Base-by-base conservation (phyloP, 2,888 invertebrate species). In the Sesamia inferens region DNA sequence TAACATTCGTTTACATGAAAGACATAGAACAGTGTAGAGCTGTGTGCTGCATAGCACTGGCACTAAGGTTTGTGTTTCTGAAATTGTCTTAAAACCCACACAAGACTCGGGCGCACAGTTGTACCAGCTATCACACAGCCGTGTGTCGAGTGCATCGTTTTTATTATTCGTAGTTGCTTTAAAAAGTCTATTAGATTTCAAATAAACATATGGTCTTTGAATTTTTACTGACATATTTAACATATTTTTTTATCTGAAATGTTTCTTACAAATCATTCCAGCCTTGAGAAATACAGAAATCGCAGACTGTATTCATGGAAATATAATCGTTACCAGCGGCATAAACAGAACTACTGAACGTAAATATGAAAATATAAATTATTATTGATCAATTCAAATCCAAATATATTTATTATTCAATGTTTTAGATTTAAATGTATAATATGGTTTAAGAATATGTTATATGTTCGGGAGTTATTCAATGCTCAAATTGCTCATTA, bases 331-430 rank as follows among this genome's bases (percentile, higher is more conserved):
- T 51, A 31, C 59, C 71, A 54, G 31, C 16, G 44, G 31, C 13
- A 72, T 54, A 61, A 72, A 22, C 54, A 31, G 19, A 51, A 16
- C 22, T 22, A 42, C n/a, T 51, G 24, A n/a, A 72, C 71, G 39
- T 57, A 42, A 42, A 47, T 48, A 62, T 62, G 10, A 42, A 48
- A n/a, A 48, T 42, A 24, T 47, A 11, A 31, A 19, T 64, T 24
- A 19, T 64, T 24, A 47, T 48, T 74, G n/a, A 55, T 31, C 14
- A n/a, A 58, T 42, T 62, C 11, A 55, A 61, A 55, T 55, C 1
- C 3, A n/a, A 31, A 61, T 2, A 31, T 22, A 47, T 22, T 47
- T 57, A 63, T 31, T 64, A 48, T 63, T 44, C 19, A 62, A 54
- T 57, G n/a, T 31, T 57, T 47, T 0, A 54, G 5, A 66, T 39